phyloP scores from a whole-genome alignment of 2,888 invertebrate genomes.

The Caenorhabditis sp. region DNA sequence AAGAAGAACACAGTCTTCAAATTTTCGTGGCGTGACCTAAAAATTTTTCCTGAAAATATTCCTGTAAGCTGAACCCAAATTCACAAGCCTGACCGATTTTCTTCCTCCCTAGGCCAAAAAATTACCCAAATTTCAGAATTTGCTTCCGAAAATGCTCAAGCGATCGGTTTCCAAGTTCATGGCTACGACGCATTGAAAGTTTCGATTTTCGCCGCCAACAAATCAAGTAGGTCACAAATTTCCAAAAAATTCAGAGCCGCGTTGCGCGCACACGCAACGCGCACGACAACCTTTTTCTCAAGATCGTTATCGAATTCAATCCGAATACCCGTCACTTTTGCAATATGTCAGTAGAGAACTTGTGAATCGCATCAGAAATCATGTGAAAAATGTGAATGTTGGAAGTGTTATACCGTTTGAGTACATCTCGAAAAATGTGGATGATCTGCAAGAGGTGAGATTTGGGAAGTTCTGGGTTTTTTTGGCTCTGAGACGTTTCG shows the following conservation, averaged over 20 bases:
- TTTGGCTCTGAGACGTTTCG: neutral
- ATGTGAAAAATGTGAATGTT: constrained; percentile 16
- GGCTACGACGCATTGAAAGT: neutral
- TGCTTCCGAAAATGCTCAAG: constrained; percentile 28
- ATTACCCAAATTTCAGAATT: constrained; percentile 13
- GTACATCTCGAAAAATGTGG: constrained; percentile 29
- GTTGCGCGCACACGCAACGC: too few relatives aligned
- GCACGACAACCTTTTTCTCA: constrained; percentile 16
- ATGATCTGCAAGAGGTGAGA: constrained; percentile 30
- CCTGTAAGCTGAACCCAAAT: too few relatives aligned
- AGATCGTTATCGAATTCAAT: constrained; percentile 56
- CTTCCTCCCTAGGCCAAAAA: too few relatives aligned
- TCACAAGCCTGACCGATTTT: too few relatives aligned
- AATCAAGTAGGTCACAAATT: constrained; percentile 17
- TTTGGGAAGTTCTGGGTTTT: too few relatives aligned
- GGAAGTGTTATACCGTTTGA: constrained; percentile 33
- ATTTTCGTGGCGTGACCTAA: too few relatives aligned
- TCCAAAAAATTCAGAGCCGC: too few relatives aligned
- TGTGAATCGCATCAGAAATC: constrained; percentile 16
- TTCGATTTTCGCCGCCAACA: constrained; percentile 33
- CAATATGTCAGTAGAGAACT: constrained; percentile 25
- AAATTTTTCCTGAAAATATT: too few relatives aligned
- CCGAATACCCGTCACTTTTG: constrained; percentile 33
- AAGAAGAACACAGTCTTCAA: too few relatives aligned
- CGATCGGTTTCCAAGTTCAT: constrained; percentile 26